These are phyloP conservation scores for Enteromius unitaeniatus DNA, from an alignment of 2,797 vertebrate species.

Conservation along the genomic window DNA sequence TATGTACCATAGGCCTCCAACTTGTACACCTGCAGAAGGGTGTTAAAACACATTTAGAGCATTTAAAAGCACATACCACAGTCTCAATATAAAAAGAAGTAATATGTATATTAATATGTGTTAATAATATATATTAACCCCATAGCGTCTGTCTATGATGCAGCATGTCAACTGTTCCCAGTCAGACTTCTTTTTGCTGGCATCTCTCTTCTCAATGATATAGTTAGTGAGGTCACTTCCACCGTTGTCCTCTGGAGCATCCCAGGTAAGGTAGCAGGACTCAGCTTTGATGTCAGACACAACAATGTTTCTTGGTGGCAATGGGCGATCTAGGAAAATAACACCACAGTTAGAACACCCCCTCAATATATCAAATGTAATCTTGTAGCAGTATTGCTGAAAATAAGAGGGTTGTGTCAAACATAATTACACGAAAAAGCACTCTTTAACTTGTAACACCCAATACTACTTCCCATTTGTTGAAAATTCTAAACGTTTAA, in stretches of 20 bases:
- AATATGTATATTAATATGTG: not conserved
- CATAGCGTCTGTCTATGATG: constrained; percentile 88
- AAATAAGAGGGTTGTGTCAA: not conserved
- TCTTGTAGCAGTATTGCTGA: not conserved
- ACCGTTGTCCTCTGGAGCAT: constrained; percentile 93
- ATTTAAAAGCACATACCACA: not conserved
- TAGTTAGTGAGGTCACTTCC: constrained; percentile 97
- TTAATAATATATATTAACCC: constrained; percentile 74
- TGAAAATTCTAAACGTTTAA: not conserved
- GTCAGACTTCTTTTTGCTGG: constrained; percentile 94
- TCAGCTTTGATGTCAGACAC: constrained; percentile 93
- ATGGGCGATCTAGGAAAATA: constrained; percentile 85
- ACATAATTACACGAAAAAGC: not conserved
- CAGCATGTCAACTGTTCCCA: constrained; percentile 90
- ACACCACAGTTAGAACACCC: not conserved
- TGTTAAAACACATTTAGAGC: not conserved
- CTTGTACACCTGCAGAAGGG: constrained; percentile 86
- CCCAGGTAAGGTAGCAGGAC: constrained; percentile 95
- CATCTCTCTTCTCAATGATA: constrained; percentile 91
- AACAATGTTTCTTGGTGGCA: constrained; percentile 89
- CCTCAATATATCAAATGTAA: not conserved
- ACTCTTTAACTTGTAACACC: not conserved
- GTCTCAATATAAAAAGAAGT: not conserved
- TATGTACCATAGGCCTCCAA: constrained; percentile 87
- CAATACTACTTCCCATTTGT: not conserved